Evolutionary conservation across 2,888 invertebrate species (phyloP).

Genomic region (Cataglyphis altisquamis): DNA sequence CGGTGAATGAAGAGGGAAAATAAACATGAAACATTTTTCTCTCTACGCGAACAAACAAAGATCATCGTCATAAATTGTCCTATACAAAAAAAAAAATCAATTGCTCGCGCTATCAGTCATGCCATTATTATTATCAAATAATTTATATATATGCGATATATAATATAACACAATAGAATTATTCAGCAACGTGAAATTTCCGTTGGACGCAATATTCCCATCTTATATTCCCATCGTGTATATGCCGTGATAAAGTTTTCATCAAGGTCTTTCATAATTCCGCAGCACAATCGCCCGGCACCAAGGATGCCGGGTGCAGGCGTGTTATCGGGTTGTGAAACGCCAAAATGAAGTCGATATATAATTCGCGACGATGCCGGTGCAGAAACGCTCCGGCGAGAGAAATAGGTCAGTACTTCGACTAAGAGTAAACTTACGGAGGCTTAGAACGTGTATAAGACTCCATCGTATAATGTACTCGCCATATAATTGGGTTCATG

Average conservation of each 20-base stretch:
- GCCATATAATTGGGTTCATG: background rate
- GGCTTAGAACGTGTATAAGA: conserved; percentile 22
- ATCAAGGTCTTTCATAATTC: conserved; percentile 11
- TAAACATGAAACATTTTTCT: conserved; percentile 53
- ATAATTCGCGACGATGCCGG: conserved; percentile 28
- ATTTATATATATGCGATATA: conserved; percentile 13
- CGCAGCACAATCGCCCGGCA: conserved; percentile 29
- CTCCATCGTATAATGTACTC: background rate
- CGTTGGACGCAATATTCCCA: background rate
- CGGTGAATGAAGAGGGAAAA: background rate
- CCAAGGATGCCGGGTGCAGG: conserved; percentile 21
- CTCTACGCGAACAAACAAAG: background rate
- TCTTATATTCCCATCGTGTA: conserved; percentile 44
- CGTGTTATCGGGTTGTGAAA: conserved; percentile 59
- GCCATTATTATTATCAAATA: conserved; percentile 8
- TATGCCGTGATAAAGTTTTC: conserved; percentile 52
- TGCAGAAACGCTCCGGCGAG: conserved; percentile 19
- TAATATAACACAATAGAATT: conserved; percentile 18
- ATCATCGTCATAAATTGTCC: background rate
- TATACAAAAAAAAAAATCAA: conserved; percentile 14
- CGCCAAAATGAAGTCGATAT: conserved; percentile 30
- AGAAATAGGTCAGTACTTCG: conserved; percentile 52
- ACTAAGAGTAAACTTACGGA: conserved; percentile 5
- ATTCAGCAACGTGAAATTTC: conserved; percentile 39
- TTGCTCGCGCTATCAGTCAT: background rate